Evolutionary conservation across 2,113 vertebrate species (phyloP), one percentile per base, ranked within the genome.

Genomic region (Amblyornis subalaris): DNA sequence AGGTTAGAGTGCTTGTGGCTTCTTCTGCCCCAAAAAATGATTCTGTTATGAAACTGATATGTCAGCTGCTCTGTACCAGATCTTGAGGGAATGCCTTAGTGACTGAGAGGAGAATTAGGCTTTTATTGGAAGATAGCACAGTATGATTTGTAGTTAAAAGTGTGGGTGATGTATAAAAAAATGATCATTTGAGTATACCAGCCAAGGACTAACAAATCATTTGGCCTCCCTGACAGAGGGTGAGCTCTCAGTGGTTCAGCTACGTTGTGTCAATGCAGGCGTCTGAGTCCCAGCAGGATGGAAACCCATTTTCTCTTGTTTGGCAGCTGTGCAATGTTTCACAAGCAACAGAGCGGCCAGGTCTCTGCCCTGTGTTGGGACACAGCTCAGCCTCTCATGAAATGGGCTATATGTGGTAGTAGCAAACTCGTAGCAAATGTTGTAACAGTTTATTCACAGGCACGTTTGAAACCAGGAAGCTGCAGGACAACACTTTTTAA

Each of bases 341-440:
- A 17, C 6, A 3, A n/a, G 45, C 57, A 21, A 28, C 0, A 0
- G 38, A 31, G 48, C 4, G 1, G 21, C 29, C 7, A 2, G 12
- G 13, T 65, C 23, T 60, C 36, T 66, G 18, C 25, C 1, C 0
- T 48, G 14, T 14, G 9, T 26, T 79, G n/a, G 36, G 18, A 29
- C 2, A 2, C 23, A 10, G 36, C 55, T 62, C 57, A 40, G 28
- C 22, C 33, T 67, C 44, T 66, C 10, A 0, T 29, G 15, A 50
- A 77, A 53, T 21, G 14, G 19, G 8, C 69, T 9, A 7, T 14
- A 13, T 47, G 14, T 38, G 36, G 36, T 38, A 10, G 36, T 8
- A 38, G 36, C 36, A 38, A 38, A 38, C 36, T 38, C 36, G 9
- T 20, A 66, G 47, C 21, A 54, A 17, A 24, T 74, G 58, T 73